Percentiles rank a stretch among this genome's conserved stretches.
phyloP scores from a whole-genome alignment of 2,797 vertebrate genomes.

The Enteromius mattozi region DNA sequence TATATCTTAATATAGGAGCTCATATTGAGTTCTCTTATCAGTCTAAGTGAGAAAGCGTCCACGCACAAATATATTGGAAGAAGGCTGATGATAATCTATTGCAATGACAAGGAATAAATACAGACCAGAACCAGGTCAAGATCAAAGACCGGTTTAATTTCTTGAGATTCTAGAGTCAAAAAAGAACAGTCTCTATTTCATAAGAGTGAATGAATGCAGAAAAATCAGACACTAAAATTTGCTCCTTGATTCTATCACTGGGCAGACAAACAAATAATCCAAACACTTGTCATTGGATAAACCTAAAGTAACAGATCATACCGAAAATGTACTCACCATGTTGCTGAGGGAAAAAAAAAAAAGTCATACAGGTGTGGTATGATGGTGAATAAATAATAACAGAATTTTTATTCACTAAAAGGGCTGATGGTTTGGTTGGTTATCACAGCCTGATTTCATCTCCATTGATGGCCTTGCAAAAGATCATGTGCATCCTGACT shows the following conservation, averaged over 20 bases:
- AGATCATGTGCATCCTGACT: background rate
- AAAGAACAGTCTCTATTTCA: background rate
- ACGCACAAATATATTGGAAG: background rate
- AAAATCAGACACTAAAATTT: background rate
- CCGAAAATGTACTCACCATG: background rate
- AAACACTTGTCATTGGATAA: background rate
- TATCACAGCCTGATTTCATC: background rate
- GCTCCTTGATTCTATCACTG: background rate
- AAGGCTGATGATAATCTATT: background rate
- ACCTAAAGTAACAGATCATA: no score
- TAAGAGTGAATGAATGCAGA: background rate
- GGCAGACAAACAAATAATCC: background rate
- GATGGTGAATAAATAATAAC: background rate
- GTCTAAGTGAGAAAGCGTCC: background rate
- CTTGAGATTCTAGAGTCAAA: background rate
- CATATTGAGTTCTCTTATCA: slow-evolving; percentile 7
- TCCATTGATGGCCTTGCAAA: background rate
- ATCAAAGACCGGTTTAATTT: background rate
- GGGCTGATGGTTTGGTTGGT: background rate
- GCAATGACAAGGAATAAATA: background rate
- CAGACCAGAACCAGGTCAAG: background rate
- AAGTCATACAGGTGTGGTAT: background rate
- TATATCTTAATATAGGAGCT: slow-evolving; percentile 22
- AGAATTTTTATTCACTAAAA: background rate
- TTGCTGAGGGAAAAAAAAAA: background rate